Evolutionary conservation across 2,113 vertebrate species (phyloP).

Genomic region (Phocoena phocoena): DNA sequence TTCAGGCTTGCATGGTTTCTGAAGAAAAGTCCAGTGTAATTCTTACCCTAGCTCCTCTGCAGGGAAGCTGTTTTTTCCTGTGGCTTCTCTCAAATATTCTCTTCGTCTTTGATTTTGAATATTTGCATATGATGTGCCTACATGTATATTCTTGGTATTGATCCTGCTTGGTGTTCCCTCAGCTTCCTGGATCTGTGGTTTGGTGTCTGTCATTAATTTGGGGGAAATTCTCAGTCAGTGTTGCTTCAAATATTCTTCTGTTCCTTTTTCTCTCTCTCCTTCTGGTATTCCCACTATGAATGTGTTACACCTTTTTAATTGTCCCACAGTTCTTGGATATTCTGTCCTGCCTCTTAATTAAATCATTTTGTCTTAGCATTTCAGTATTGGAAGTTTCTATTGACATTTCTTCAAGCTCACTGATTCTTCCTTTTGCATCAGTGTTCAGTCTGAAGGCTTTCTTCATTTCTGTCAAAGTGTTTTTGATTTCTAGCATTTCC

Average conservation of each 20-base stretch:
- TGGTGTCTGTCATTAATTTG: too few species aligned
- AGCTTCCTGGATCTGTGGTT: neutral
- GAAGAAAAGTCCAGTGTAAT: too few species aligned
- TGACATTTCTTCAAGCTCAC: neutral
- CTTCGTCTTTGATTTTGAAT: neutral
- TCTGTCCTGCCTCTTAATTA: neutral
- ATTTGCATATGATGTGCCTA: neutral
- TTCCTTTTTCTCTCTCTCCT: neutral
- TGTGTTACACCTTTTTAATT: too few species aligned
- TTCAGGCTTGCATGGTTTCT: too few species aligned
- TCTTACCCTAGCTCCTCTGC: neutral
- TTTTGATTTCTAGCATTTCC: neutral
- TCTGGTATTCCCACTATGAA: neutral
- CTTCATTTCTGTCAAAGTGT: neutral
- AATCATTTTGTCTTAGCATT: too few species aligned
- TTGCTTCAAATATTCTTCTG: neutral
- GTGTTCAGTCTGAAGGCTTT: neutral
- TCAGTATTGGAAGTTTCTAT: neutral
- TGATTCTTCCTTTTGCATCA: neutral
- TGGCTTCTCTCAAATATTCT: neutral
- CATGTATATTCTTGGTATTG: neutral
- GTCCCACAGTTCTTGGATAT: neutral
- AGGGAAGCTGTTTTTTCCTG: too few species aligned
- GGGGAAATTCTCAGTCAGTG: too few species aligned
- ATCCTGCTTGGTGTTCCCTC: neutral